phyloP scores from a whole-genome alignment of 2,113 vertebrate genomes.

The Cochlearius cochlearius region DNA sequence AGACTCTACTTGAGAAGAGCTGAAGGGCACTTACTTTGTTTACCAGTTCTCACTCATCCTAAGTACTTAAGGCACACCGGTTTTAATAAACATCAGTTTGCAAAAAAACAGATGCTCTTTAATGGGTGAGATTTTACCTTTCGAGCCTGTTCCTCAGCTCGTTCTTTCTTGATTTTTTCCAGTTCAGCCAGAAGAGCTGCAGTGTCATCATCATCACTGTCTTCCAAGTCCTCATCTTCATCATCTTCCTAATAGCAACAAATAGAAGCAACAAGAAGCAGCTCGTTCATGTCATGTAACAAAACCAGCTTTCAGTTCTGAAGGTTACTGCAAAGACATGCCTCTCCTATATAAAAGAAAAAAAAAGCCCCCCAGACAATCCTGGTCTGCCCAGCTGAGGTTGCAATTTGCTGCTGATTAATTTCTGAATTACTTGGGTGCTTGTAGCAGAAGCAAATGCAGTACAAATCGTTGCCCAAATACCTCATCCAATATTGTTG shows the following conservation, averaged over 20 bases:
- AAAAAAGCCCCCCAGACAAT: too few species aligned
- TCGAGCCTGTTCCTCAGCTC: constrained; percentile 93
- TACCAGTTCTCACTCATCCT: neutral
- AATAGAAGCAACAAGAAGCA: neutral
- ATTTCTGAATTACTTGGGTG: neutral
- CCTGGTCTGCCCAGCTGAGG: neutral
- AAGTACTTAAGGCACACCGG: neutral
- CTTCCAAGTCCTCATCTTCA: constrained; percentile 88
- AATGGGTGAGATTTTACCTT: constrained; percentile 77
- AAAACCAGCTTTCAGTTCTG: neutral
- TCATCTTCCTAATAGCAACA: constrained; percentile 73
- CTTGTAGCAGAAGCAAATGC: neutral
- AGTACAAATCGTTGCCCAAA: neutral
- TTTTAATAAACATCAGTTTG: neutral
- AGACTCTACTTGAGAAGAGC: neutral
- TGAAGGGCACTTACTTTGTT: neutral
- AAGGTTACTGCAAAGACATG: neutral
- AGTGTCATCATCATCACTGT: constrained; percentile 94
- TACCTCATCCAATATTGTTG: neutral
- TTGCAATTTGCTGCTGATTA: neutral
- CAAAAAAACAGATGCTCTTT: neutral
- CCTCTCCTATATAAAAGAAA: neutral
- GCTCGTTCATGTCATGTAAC: neutral
- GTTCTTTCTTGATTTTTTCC: constrained; percentile 97
- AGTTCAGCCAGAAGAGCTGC: constrained; percentile 94